A percentile compares a stretch with the other conserved stretches of the same genome.
These are phyloP conservation scores for Holocentrus rufus DNA, from an alignment of 2,797 vertebrate species.

Conservation along the genomic window DNA sequence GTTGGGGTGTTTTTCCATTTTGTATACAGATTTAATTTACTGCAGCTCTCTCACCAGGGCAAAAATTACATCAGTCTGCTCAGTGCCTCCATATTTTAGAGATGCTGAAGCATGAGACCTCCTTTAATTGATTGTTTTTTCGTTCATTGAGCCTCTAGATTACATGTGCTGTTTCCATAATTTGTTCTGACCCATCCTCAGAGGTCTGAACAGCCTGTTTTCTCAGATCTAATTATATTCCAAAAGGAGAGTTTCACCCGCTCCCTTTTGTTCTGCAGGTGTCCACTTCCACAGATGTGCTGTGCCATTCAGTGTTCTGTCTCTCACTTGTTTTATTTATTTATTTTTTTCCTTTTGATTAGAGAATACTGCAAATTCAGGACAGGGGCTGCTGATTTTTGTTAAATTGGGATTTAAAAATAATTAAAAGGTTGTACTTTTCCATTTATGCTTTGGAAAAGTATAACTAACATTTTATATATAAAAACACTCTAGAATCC, in stretches of 20 bases:
- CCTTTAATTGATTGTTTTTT: too few species aligned
- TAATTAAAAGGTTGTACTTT: not conserved
- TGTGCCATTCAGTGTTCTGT: not conserved
- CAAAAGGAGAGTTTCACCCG: not conserved
- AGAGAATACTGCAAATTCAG: conserved; percentile 11
- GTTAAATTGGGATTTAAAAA: not conserved
- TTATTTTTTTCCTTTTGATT: not conserved
- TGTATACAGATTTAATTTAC: too few species aligned
- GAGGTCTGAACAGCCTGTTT: not conserved
- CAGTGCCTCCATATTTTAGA: not conserved
- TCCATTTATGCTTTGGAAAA: not conserved
- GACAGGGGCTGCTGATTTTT: not conserved
- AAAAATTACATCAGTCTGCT: too few species aligned
- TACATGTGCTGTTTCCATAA: too few species aligned
- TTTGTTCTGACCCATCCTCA: conserved; percentile 8
- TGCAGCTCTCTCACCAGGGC: too few species aligned
- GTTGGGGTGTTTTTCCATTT: too few species aligned
- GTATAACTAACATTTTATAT: not conserved
- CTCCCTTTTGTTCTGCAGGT: conserved; percentile 50
- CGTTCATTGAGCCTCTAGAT: too few species aligned
- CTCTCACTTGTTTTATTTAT: conserved; percentile 8
- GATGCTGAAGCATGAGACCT: not conserved
- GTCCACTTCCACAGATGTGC: conserved; percentile 18
- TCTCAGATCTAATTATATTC: conserved; percentile 24
- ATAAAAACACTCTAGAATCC: not conserved